Percentiles rank a stretch among this genome's conserved stretches.
phyloP scores from a whole-genome alignment of 2,797 vertebrate genomes.

The Neostethus bicornis region DNA sequence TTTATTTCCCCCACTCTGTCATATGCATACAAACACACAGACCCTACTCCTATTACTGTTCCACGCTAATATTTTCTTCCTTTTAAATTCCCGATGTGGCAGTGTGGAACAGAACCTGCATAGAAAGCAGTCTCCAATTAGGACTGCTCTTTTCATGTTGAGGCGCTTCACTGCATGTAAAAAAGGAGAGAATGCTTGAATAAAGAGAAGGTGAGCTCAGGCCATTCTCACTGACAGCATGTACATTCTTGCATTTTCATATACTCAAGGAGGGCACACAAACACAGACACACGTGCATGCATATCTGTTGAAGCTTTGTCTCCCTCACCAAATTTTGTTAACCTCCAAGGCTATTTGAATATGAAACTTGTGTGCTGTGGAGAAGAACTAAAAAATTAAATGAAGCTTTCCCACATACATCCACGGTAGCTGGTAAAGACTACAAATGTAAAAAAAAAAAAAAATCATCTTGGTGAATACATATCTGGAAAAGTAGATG shows the following conservation, averaged over 20 bases:
- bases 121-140: conserved; percentile 72
- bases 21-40: conserved; percentile 36
- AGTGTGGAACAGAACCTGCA: conserved; percentile 63
- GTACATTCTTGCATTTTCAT: conserved; percentile 24
- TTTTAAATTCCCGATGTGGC: conserved; percentile 50
- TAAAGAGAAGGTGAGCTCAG: conserved; percentile 45
- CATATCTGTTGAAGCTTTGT: conserved; percentile 24
- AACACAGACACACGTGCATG: conserved; percentile 14
- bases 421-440: conserved; percentile 14
- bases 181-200: conserved; percentile 53
- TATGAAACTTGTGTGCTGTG: conserved; percentile 46
- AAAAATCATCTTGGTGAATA: conserved; percentile 48
- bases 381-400: conserved; percentile 46
- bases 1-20: conserved; percentile 19
- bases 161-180: conserved; percentile 49
- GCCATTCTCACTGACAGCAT: conserved; percentile 24
- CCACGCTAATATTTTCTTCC: conserved; percentile 46
- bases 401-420: conserved; percentile 39
- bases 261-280: conserved; percentile 11
- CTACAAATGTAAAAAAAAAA: conserved; percentile 61
- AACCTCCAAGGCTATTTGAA: conserved; percentile 52
- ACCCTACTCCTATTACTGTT: conserved; percentile 28
- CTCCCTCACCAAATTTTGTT: conserved; percentile 34
- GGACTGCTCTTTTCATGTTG: conserved; percentile 56
- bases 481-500: conserved; percentile 39